Conservation (phyloP, 2,797 vertebrate genomes). For the Coregonus sp. region DNA sequence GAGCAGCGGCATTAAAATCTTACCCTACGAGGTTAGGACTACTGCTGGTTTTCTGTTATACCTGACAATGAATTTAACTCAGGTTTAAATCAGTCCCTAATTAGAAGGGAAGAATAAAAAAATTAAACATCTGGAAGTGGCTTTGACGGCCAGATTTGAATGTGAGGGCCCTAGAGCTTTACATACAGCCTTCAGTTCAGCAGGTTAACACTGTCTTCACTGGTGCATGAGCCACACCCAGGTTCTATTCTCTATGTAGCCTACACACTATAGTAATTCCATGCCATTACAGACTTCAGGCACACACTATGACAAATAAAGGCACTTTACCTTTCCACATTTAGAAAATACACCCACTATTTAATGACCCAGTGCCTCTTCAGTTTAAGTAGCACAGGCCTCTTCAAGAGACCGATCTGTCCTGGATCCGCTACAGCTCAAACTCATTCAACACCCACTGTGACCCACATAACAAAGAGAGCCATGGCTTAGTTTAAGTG, state of each 20-base stretch:
- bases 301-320: not conserved
- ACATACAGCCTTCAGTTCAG: no score
- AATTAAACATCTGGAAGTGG: no score
- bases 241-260: conserved; percentile 21
- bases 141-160: no score
- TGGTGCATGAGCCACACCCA: not conserved
- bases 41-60: no score
- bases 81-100: no score
- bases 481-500: not conserved
- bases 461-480: not conserved
- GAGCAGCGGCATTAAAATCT: not conserved
- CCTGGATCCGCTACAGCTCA: not conserved
- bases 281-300: conserved; percentile 15
- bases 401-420: not conserved
- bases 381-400: not conserved
- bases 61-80: no score
- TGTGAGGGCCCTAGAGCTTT: no score
- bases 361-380: not conserved
- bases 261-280: conserved; percentile 12
- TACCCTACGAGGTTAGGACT: no score
- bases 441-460: not conserved
- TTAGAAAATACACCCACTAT: not conserved
- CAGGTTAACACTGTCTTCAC: no score
- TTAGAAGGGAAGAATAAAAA: no score
- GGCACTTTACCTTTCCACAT: not conserved